Evolutionary conservation across 2,113 vertebrate genomes (phyloP), one percentile per base, ranked within the genome.

Genomic region (Eretmochelys imbricata): DNA sequence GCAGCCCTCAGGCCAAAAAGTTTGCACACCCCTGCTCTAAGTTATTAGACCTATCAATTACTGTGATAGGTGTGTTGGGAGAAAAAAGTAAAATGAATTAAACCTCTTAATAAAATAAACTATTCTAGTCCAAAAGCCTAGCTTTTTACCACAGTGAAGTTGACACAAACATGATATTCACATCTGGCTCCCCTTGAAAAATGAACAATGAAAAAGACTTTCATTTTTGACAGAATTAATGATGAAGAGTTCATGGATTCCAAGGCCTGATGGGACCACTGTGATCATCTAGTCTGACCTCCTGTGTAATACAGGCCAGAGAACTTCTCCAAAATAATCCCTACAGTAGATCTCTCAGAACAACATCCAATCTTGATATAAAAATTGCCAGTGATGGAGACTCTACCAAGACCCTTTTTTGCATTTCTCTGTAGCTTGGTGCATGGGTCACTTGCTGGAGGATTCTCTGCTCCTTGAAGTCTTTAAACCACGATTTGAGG

Each of bases 41-140:
- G 91, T 89, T 93, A 89, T 89, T 80, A 94, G 89, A 82, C 46
- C 54, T 76, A 90, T 96, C 94, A 94, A 94, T 97, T 94, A 95
- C 84, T 51, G 29, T 93, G 96, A 96, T 93, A 92, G 85, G 80
- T 53, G 29, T 90, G 82, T 90, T 38, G 11, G 35, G 50, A 42
- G 42, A 13, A 8, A 35, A 27, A 62, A 72, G 49, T 87, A 81
- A 49, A 85, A 69, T 38, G 50, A 76, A 78, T 87, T 85, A 84
- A 55, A 83, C 91, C 87, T 38, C 51, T 42, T 89, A 83, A 93
- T 89, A 89, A 93, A 90, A 95, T 57, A 49, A 85, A 69, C 38
- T 25, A 8, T 48, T 9, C 29, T 42, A 2, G 7, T 12, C 75
- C 84, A 57, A 87, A 84, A 49, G 87, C 87, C 89, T 53, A 83